Base-by-base conservation (phyloP, 2,113 vertebrate species). In the Aegotheles bennettii region DNA sequence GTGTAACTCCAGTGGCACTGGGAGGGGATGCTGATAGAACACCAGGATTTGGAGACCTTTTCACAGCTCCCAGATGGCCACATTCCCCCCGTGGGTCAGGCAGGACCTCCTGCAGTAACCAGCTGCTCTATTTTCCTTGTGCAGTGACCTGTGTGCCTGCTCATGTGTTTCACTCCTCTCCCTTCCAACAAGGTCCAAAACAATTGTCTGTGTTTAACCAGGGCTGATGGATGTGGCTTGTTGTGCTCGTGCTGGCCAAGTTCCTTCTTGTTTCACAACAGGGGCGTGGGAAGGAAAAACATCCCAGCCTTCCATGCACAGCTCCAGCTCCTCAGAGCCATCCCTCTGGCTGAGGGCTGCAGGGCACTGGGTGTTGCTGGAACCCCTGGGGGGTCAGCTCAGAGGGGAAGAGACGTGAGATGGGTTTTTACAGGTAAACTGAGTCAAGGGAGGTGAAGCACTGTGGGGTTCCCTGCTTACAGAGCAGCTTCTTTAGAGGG, bases 211-310 rank as follows among this genome's bases (percentile, higher is more conserved):
- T 70, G 0, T 88, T 94, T 83, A 79, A 75, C 57, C 61, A 13
- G 57, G 3, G 16, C 60, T 94, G 96, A 95, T 74, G 94, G 96
- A 92, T 95, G 90, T 40, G 85, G 28, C 38, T 89, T 5, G 15
- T 23, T 25, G 68, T 47, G 82, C 82, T 80, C 84, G 11, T 4
- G 1, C 68, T 53, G 47, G 92, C 92, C 95, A 87, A 85, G 69
- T 40, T 84, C 78, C 53, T 75, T 26, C 87, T 68, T 4, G 0
- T 36, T 82, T 64, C 86, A 50, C 74, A 73, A 50, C 59, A 71
- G 54, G 68, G 25, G 74, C 2, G 9, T 69, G 85, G 79, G 90
- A 65, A 94, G 67, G 87, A 28, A 36, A 35, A 57, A 60, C 64
- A 26, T 36, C 68, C 28, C 86, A 80, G 48, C 25, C 43, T n/a